Evolutionary conservation across 2,113 vertebrate genomes (phyloP).

Genomic region (Podilymbus podiceps): DNA sequence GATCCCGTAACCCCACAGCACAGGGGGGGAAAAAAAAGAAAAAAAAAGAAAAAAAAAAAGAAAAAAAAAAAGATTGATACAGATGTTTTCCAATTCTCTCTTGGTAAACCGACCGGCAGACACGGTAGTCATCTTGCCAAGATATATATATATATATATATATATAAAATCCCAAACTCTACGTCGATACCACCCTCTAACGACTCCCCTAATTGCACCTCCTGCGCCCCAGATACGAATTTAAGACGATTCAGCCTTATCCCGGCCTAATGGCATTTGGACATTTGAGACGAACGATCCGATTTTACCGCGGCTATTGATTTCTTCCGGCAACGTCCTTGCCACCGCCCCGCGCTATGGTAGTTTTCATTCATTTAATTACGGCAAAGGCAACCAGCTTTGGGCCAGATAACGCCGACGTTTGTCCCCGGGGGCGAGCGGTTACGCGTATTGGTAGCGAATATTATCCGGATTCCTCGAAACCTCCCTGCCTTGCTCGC

Average conservation of each 20-base stretch:
- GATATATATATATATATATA: rapidly evolving
- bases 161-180: neutral
- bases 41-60: too few species aligned
- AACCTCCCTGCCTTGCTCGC: neutral
- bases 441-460: neutral
- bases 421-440: neutral
- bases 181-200: neutral
- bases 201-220: neutral
- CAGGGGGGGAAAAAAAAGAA: too few species aligned
- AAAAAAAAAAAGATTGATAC: neutral
- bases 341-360: rapidly evolving
- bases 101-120: neutral
- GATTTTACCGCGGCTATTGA: neutral
- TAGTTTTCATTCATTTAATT: neutral
- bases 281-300: neutral
- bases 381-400: neutral
- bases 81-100: neutral
- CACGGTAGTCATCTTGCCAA: neutral
- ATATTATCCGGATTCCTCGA: neutral
- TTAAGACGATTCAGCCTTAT: neutral
- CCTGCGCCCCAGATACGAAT: rapidly evolving
- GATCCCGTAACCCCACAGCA: neutral
- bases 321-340: neutral
- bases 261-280: neutral
- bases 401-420: neutral